These are phyloP conservation scores for Scytalopus superciliaris DNA, from an alignment of 2,113 vertebrate species.

Conservation along the genomic window DNA sequence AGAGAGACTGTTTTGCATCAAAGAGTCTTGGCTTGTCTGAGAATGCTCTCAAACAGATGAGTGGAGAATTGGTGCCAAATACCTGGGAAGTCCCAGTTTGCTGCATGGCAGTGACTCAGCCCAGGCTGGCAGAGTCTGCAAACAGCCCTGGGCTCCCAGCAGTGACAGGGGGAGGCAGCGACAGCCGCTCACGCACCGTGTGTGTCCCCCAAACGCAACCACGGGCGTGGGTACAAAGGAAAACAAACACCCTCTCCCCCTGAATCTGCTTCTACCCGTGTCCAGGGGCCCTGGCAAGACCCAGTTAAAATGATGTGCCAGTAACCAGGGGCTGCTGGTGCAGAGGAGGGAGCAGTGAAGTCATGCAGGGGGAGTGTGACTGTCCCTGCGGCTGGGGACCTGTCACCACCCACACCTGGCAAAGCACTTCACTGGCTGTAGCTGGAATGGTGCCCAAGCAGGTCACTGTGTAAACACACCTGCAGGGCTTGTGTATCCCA, in stretches of 20 bases:
- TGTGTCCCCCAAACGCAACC: neutral
- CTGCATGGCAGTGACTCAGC: slow-evolving; percentile 63
- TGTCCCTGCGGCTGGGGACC: neutral
- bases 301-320: neutral
- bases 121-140: slow-evolving; percentile 32
- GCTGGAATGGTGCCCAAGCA: neutral
- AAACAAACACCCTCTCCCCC: neutral
- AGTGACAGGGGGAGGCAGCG: neutral
- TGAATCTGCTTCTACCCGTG: neutral
- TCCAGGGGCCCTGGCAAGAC: neutral
- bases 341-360: neutral
- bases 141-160: slow-evolving; percentile 25
- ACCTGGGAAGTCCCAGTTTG: slow-evolving; percentile 64
- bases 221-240: neutral
- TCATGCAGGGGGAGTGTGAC: fast-evolving
- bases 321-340: neutral
- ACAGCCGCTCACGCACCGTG: neutral
- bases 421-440: neutral
- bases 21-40: slow-evolving; percentile 5
- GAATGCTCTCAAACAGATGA: slow-evolving; percentile 50
- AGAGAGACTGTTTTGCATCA: slow-evolving; percentile 7
- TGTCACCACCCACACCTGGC: neutral
- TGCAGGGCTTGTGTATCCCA: neutral
- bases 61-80: slow-evolving; percentile 31
- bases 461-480: slow-evolving; percentile 29